Evolutionary conservation across 1,140 invertebrate genomes (phyloP), one percentile per base, ranked within the genome.

Genomic region (Drosophila erecta): DNA sequence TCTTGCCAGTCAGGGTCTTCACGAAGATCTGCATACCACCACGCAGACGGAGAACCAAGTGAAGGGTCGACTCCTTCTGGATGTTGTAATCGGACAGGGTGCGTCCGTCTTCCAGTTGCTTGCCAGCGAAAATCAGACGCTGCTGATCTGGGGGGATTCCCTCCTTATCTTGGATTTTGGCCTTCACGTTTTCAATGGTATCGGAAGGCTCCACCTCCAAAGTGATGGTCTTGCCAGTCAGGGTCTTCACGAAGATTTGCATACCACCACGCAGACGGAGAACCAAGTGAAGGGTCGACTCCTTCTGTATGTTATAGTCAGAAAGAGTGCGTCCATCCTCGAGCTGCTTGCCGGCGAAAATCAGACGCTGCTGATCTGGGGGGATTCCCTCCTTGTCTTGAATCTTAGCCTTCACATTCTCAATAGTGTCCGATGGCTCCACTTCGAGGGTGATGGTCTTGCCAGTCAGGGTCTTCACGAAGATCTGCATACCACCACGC

Each of bases 201-300:
- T 96, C 95, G 27, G 94, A 95, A 3, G 95, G 93, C 77, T 96
- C 95, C 0, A 96, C 95, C 76, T 96, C 95, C 15, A 96, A 85
- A 43, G 97, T 97, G 93, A 98, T 98, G 92, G 97, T 98, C 93
- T 98, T 98, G 43, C 97, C 97, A 64, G 97, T 98, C 43, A 98
- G 93, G 73, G 97, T 98, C 93, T 98, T 98, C 3, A 98, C 97
- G 93, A 98, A 98, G 84, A 98, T 98, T 94, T 98, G 97, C 97
- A 98, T 98, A 94, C 96, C 94, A 91, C 96, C 93, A 93, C 96
- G 92, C 0, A 95, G 92, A 73, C 95, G 92, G 0, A 96, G 91
- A 3, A 97, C 96, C 59, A 97, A 92, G 81, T 97, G 96, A 2
- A 97, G 93, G 0, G 96, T 97, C 0, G 96, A 96, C 92, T 96